These are phyloP conservation scores for Lacerta agilis DNA, from an alignment of 2,797 vertebrate genomes.

Conservation along the genomic window DNA sequence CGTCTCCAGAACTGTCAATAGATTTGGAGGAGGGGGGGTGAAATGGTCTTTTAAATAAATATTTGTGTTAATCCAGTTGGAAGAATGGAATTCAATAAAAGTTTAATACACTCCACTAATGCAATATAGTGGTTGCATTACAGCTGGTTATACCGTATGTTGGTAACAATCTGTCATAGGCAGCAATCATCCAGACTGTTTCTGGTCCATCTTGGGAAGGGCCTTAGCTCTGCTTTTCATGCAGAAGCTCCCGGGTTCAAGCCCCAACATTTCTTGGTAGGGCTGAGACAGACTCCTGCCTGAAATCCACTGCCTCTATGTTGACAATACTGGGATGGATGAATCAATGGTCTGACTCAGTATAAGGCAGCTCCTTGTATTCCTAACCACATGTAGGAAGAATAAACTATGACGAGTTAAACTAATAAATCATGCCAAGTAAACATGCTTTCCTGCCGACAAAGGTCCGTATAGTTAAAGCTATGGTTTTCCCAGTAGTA, in stretches of 20 bases:
- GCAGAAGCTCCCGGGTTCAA: too few species aligned
- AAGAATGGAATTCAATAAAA: constrained; percentile 4
- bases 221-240: too few species aligned
- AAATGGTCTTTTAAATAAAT: constrained; percentile 19
- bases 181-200: background rate
- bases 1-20: background rate
- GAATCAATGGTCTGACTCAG: too few species aligned
- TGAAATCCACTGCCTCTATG: too few species aligned
- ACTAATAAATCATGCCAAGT: background rate
- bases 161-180: background rate
- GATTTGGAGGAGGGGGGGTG: background rate
- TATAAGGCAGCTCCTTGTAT: background rate
- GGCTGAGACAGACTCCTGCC: too few species aligned
- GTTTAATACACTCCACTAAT: background rate
- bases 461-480: too few species aligned
- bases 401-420: background rate
- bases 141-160: background rate
- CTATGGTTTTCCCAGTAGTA: too few species aligned
- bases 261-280: background rate
- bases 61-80: constrained; percentile 17
- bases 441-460: background rate
- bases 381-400: background rate
- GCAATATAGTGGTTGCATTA: background rate
- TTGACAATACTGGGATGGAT: too few species aligned
- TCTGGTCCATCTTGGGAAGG: too few species aligned